Base-by-base conservation (phyloP, 2,888 invertebrate species). In the Calameuta pallipes region DNA sequence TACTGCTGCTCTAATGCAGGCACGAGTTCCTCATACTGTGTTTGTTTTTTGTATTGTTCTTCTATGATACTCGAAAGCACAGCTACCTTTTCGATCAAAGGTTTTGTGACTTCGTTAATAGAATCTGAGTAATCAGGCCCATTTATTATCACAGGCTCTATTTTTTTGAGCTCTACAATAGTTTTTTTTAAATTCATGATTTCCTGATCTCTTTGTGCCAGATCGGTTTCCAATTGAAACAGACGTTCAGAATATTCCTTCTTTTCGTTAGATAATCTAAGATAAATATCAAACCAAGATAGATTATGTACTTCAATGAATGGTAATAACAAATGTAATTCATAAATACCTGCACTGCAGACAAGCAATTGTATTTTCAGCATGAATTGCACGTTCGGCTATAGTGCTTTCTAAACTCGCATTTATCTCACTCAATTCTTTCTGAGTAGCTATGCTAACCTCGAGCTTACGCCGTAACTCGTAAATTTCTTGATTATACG, bases 401-500 rank as follows among this genome's bases (percentile, higher is more conserved):
- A 70, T 34, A 75, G 41, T 78, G 69, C 34, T 70, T 37, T 78
- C 75, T 11, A 75, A 30, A 3, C 30, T 36, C 41, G 74, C 78
- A 35, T 78, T 78, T 3, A 56, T 33, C 33, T 87, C 86, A 11
- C 82, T 77, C 68, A 88, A 77, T 13, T 89, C 87, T 1, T 77
- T 81, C 36, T 84, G 81, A 78, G 87, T 82, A 0, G 80, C 80
- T 23, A 79, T 78, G 15, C 78, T 79, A 13, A 82, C 76, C 78
- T 84, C 79, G 4, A 87, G 74, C 75, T 87, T 87, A 11, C 81
- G 80, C n/a, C 82, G 82, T 0, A 88, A 37, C 23, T 82, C 80
- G 73, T 89, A 41, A 33, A 85, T 75, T 71, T 88, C 83, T 79
- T 89, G 89, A 23, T 78, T 81, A 37, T 79, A 86, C 6, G 34